A percentile compares a stretch with the other conserved stretches of the same genome.
These are phyloP conservation scores for Saccostrea cuccullata DNA, from an alignment of 1,140 invertebrate species.

Conservation along the genomic window DNA sequence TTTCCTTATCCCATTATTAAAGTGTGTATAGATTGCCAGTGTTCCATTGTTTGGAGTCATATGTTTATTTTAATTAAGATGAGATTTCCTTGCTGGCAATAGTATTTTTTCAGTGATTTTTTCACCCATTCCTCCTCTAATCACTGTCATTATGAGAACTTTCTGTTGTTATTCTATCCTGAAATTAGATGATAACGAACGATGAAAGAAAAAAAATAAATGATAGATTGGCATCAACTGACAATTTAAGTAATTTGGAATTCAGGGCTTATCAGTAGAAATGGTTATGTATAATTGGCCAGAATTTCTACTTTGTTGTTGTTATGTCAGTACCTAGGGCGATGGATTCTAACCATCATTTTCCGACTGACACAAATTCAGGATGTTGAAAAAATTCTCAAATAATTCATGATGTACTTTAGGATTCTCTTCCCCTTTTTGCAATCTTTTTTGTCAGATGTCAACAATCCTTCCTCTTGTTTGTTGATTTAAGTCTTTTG, in stretches of 20 bases:
- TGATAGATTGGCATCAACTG: slow-evolving; percentile 11
- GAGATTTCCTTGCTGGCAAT: not conserved
- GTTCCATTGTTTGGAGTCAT: not conserved
- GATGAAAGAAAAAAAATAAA: slow-evolving; percentile 20
- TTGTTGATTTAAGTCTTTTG: slow-evolving; percentile 36
- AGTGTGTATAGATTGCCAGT: not conserved
- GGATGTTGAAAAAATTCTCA: not conserved
- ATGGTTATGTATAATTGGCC: not conserved
- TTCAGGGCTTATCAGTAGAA: not conserved
- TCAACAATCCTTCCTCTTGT: slow-evolving; percentile 24
- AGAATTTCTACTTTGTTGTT: not conserved
- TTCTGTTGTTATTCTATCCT: slow-evolving; percentile 11
- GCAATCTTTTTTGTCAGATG: slow-evolving; percentile 20
- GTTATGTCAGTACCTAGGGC: not conserved
- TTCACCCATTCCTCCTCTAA: not conserved
- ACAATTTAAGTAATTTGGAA: slow-evolving; percentile 11
- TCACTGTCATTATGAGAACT: not conserved
- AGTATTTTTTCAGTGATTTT: not conserved
- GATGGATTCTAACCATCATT: not conserved
- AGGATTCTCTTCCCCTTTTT: not conserved
- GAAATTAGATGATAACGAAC: not conserved
- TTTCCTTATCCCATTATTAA: not conserved
- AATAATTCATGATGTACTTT: slow-evolving; percentile 9
- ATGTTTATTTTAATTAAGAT: not conserved
- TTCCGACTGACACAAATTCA: not conserved